phyloP scores from a whole-genome alignment of 2,113 vertebrate species.

The Uria aalge region DNA sequence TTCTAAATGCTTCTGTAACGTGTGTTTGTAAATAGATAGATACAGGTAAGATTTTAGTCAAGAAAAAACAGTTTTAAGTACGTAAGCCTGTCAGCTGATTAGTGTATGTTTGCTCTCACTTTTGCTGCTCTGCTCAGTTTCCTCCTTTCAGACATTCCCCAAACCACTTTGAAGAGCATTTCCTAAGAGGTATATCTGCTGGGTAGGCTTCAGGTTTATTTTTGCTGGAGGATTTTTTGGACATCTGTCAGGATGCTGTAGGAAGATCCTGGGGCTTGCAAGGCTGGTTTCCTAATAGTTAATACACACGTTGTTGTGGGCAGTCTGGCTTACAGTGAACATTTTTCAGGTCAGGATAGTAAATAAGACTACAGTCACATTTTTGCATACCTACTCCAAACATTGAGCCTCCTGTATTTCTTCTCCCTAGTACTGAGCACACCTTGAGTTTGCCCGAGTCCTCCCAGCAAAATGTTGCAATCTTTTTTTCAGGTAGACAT shows the following conservation, averaged over 20 bases:
- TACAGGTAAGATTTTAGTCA: not conserved
- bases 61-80: not conserved
- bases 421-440: not conserved
- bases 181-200: not conserved
- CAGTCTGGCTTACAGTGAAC: not conserved
- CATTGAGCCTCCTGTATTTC: not conserved
- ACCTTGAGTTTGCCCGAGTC: not conserved
- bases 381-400: not conserved
- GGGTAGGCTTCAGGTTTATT: not conserved
- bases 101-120: not conserved
- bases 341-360: not conserved
- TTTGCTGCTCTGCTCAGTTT: not conserved
- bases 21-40: not conserved
- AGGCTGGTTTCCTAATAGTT: not conserved
- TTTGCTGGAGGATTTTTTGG: not conserved
- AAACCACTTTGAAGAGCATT: not conserved
- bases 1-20: not conserved
- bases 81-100: not conserved
- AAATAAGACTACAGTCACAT: not conserved
- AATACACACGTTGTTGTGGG: not conserved
- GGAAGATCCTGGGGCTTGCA: not conserved
- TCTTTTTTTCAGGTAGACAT: not conserved
- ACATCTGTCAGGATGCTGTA: not conserved
- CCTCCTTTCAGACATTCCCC: not conserved
- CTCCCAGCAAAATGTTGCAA: not conserved